These are phyloP conservation scores for Tautogolabrus adspersus DNA, from an alignment of 2,113 vertebrate genomes.

Conservation along the genomic window DNA sequence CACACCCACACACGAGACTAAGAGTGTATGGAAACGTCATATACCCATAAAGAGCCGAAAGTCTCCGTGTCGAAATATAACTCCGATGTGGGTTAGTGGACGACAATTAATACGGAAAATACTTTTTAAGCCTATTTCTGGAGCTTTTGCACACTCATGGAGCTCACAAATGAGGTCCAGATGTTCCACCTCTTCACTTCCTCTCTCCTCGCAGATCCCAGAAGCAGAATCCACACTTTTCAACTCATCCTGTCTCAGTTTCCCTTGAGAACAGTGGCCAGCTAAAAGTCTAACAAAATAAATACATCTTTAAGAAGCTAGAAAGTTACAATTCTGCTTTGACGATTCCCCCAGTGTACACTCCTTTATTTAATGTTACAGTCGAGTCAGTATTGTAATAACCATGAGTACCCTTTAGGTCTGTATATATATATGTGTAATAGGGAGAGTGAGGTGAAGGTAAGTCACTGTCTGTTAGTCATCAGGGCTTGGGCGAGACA, in stretches of 20 bases:
- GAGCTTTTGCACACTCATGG: conserved; percentile 42
- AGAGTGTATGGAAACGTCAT: conserved; percentile 43
- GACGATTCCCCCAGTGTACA: background rate
- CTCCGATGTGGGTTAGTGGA: conserved; percentile 1
- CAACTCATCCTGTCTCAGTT: conserved; percentile 32
- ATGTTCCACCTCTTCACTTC: conserved; percentile 83
- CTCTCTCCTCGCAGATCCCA: conserved; percentile 58
- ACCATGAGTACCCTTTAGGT: background rate
- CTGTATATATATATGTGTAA: conserved; percentile 30
- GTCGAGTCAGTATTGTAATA: conserved; percentile 16
- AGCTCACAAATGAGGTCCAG: conserved; percentile 82
- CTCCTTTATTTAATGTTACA: conserved; percentile 1
- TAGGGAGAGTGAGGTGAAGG: conserved; percentile 47
- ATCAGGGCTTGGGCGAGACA: conserved; percentile 40
- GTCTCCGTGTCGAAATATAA: conserved; percentile 14
- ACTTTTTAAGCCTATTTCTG: conserved; percentile 52
- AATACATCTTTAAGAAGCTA: too few species aligned
- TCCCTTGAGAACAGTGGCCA: conserved; percentile 30
- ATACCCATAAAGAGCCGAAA: conserved; percentile 25
- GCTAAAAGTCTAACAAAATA: conserved; percentile 1
- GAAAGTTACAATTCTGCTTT: background rate
- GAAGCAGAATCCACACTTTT: conserved; percentile 47
- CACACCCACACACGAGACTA: background rate
- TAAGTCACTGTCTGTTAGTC: conserved; percentile 69
- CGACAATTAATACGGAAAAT: conserved; percentile 56